Conservation (phyloP, 2,113 vertebrate genomes). For the Andinoacara biseriatus region DNA sequence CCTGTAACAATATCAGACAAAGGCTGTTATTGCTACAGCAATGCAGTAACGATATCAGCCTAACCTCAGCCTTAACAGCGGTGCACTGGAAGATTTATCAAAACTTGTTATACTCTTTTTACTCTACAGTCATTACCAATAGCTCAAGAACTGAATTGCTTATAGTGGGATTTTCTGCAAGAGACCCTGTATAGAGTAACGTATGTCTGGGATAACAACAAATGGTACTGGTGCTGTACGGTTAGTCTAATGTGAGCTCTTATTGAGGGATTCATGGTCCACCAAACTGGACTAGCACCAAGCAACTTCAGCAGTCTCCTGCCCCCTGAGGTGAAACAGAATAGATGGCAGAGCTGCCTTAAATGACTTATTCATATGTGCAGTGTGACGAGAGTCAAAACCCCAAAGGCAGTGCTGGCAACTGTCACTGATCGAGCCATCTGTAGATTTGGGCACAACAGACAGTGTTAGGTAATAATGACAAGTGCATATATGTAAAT, state of each 20-base stretch:
- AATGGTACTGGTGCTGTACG: constrained; percentile 8
- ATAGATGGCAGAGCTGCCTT: constrained; percentile 42
- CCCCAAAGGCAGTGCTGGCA: constrained; percentile 58
- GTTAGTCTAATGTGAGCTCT: not conserved
- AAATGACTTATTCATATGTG: constrained; percentile 69
- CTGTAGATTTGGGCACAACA: constrained; percentile 57
- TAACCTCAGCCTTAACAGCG: not conserved
- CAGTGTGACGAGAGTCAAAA: constrained; percentile 54
- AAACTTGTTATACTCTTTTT: not conserved
- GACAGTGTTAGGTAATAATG: not conserved
- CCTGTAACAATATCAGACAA: not conserved
- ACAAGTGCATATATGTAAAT: not conserved
- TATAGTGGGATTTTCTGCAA: constrained; percentile 22
- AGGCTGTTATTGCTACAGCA: not conserved
- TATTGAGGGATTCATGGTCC: constrained; percentile 34
- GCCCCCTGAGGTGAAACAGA: constrained; percentile 44
- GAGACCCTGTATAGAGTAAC: constrained; percentile 11
- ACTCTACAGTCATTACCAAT: not conserved
- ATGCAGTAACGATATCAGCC: not conserved
- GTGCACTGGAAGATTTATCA: not conserved
- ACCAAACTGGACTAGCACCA: constrained; percentile 66
- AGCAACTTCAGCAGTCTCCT: constrained; percentile 62
- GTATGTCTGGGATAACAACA: constrained; percentile 11
- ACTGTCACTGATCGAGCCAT: constrained; percentile 50
- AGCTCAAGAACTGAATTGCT: constrained; percentile 3